Base-by-base conservation (phyloP, 2,797 vertebrate species). In the Gobionotothen gibberifrons region DNA sequence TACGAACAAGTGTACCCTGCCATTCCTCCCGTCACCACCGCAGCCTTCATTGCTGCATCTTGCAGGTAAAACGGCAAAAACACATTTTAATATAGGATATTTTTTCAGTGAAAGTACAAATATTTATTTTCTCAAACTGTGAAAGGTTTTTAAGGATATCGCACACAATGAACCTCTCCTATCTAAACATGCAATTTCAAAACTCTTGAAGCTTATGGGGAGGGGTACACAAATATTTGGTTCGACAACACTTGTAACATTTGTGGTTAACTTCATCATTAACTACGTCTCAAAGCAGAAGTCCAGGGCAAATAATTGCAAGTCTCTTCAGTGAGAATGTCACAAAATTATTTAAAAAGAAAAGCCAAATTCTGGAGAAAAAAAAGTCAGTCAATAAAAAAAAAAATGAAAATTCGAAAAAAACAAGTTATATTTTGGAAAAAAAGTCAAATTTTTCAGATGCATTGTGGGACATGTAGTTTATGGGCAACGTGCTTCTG, bases 1-100 rank as follows among this genome's bases (percentile, higher is more conserved):
- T 99, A 99, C 0, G 97, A 99, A 40, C 89, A 91, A 1, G 93
- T 84, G 72, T 97, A 97, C 69, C 98, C 98, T 8, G 89, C 93
- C 0, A 81, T 99, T 56, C 96, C 98, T 40, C 96, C 97, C 17
- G 9, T 98, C 61, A 96, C 98, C 42, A 98, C 97, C 0, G 95
- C 95, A 9, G 85, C 96, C 2, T 99, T 99, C 77, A 95, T 99
- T 42, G 95, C 95, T 19, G 96, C 97, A 11, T 97, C 97, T 14
- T 85, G 96, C 92, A 98, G 98, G 98, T 99, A 86, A 94, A 94
- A 92, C 22, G 1, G 2, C 1, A 63, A 59, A 62, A 44, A 61
- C 26, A 56, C 6, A 53, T 26, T 36, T 5, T 26, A 63, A 8
- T 17, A 8, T 2, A 46, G n/a, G 10, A 17, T 2, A 32, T 32